Evolutionary conservation across 2,888 invertebrate species (phyloP), one percentile per base, ranked within the genome.

Genomic region (Drosophila atripex): DNA sequence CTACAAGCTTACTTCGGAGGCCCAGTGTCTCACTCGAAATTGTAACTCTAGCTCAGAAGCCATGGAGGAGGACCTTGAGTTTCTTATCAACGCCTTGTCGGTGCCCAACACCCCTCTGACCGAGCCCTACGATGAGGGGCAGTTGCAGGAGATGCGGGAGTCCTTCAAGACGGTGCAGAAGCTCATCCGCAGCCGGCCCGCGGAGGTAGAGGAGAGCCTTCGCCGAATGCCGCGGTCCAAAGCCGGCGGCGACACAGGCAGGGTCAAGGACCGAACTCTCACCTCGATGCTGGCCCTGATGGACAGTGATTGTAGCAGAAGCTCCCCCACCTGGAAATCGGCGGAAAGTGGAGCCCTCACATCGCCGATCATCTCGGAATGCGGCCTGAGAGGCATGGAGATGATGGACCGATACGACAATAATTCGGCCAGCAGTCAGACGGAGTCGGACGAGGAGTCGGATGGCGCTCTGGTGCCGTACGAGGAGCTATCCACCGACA

Each of bases 81-180:
- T 79, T 47, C 39, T 83, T n/a, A 83, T 83, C 1, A 61, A 51
- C 3, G 75, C 83, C 3, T 23, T 83, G 52, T 77, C 86, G n/a
- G 30, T 61, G n/a, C 25, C 68, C 5, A 25, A 63, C 5, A 72
- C 83, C 0, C 77, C 60, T 0, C 25, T 83, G 0, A 63, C 80
- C 28, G 6, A 23, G 3, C 35, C 41, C 2, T 79, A 73, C 21
- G 69, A 58, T 8, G 47, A 41, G 9, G 50, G 39, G 0, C 59
- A 87, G 65, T 7, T 83, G 3, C n/a, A n/a, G n/a, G 84, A 79
- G 5, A 83, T 83, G 71, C 86, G 86, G 1, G 76, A 79, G 0
- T 65, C 76, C 5, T 83, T 83, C 43, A 45, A 66, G 3, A 56
- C 58, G 1, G 46, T 83, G 16, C 71, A 73, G 23, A 41, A 51